Conservation (phyloP, 2,888 invertebrate species). For the Nomada ferruginata region DNA sequence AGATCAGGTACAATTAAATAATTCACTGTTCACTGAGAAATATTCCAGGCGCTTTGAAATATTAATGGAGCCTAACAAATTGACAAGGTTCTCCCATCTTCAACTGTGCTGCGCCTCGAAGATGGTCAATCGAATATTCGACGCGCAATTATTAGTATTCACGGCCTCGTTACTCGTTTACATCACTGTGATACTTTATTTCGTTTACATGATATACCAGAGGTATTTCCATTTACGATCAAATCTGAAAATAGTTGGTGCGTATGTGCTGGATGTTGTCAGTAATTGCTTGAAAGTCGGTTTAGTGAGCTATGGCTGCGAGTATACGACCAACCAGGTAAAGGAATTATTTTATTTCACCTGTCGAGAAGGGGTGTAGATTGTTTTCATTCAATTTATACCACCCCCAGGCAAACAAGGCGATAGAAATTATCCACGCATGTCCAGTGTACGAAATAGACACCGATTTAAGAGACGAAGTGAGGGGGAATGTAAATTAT, state of each 20-base stretch:
- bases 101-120: conserved; percentile 62
- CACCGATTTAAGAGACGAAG: conserved; percentile 48
- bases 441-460: conserved; percentile 3
- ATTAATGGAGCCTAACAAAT: neutral
- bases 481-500: neutral
- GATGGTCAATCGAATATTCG: conserved; percentile 27
- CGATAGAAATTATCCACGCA: conserved; percentile 31
- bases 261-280: accelerated
- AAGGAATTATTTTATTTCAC: neutral
- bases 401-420: conserved; percentile 33
- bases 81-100: conserved; percentile 38
- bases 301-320: conserved; percentile 14
- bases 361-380: too few relatives aligned
- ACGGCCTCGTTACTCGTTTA: neutral
- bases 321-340: conserved; percentile 35
- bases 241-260: accelerated
- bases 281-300: neutral
- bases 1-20: conserved; percentile 20
- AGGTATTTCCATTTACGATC: accelerated
- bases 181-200: conserved; percentile 14
- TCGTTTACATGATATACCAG: neutral
- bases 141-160: conserved; percentile 24
- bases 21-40: too few relatives aligned
- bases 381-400: too few relatives aligned
- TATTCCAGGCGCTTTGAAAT: neutral